Percentiles rank a stretch among this genome's conserved stretches.
Conservation (phyloP, 2,797 vertebrate species). For the Epinephelus coioides region DNA sequence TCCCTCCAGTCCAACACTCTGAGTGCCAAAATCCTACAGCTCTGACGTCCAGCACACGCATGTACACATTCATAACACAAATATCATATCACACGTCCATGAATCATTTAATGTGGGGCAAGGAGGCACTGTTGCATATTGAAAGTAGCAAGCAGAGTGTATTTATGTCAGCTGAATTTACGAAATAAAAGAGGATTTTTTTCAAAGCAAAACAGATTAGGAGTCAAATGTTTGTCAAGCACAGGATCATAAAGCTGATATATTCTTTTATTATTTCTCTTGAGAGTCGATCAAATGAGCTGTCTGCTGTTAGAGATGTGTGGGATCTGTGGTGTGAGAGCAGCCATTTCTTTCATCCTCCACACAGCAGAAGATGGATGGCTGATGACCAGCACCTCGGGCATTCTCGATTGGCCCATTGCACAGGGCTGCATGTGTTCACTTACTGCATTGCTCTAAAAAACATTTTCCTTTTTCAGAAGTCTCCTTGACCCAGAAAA, state of each 20-base stretch:
- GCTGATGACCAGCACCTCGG: constrained; percentile 65
- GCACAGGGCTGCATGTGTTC: constrained; percentile 53
- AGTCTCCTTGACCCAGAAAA: constrained; percentile 88
- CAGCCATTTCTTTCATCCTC: constrained; percentile 49
- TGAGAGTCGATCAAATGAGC: constrained; percentile 26
- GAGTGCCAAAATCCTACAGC: constrained; percentile 73
- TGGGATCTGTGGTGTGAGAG: constrained; percentile 42
- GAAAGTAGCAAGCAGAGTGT: background rate
- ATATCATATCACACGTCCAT: constrained; percentile 15
- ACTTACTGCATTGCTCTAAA: constrained; percentile 73
- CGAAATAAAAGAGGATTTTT: background rate
- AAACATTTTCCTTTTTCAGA: constrained; percentile 76
- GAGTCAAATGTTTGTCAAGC: constrained; percentile 20
- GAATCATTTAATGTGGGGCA: constrained; percentile 11
- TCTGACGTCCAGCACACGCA: constrained; percentile 71
- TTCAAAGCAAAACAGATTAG: constrained; percentile 14
- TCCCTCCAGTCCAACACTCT: constrained; percentile 59
- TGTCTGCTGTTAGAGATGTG: constrained; percentile 34
- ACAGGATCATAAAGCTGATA: constrained; percentile 2
- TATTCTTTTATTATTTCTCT: constrained; percentile 23
- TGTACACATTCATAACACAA: constrained; percentile 21
- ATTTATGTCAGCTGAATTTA: constrained; percentile 13
- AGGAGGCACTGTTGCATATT: background rate
- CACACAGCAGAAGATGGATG: constrained; percentile 58
- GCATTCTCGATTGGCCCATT: constrained; percentile 37